Conservation (phyloP, 2,113 vertebrate species). For the Vombatus ursinus region DNA sequence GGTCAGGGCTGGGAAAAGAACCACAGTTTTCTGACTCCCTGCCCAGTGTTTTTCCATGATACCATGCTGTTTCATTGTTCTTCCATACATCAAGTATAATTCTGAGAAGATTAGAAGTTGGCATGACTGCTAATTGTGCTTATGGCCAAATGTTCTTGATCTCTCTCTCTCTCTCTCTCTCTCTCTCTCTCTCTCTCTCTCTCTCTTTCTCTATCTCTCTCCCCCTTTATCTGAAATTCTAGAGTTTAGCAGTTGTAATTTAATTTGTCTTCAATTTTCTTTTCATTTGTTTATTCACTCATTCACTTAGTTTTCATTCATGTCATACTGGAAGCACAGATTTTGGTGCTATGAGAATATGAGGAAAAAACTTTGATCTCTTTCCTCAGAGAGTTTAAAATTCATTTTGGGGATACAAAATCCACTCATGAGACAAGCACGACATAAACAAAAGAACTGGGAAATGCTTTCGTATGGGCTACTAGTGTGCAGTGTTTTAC, state of each 20-base stretch:
- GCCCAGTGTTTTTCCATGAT: not conserved
- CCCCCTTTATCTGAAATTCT: not conserved
- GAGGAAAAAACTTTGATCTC: not conserved
- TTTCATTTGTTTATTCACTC: not conserved
- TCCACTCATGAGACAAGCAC: not conserved
- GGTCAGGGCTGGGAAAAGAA: not conserved
- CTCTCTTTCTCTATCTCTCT: not conserved
- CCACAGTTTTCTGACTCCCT: not conserved
- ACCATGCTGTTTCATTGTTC: not conserved
- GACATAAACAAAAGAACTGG: not conserved
- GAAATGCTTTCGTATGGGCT: not conserved
- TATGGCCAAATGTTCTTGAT: not conserved
- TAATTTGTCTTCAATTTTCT: not conserved
- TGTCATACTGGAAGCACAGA: not conserved
- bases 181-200: not conserved
- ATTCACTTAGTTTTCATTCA: not conserved
- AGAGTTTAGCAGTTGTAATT: not conserved
- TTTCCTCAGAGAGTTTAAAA: not conserved
- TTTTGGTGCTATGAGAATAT: not conserved
- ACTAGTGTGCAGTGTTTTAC: not conserved
- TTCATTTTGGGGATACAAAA: not conserved
- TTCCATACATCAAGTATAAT: not conserved
- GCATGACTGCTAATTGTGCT: not conserved
- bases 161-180: not conserved
- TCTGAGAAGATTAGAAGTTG: not conserved